phyloP scores from a whole-genome alignment of 1,140 invertebrate genomes.

The Sitophilus oryzae region DNA sequence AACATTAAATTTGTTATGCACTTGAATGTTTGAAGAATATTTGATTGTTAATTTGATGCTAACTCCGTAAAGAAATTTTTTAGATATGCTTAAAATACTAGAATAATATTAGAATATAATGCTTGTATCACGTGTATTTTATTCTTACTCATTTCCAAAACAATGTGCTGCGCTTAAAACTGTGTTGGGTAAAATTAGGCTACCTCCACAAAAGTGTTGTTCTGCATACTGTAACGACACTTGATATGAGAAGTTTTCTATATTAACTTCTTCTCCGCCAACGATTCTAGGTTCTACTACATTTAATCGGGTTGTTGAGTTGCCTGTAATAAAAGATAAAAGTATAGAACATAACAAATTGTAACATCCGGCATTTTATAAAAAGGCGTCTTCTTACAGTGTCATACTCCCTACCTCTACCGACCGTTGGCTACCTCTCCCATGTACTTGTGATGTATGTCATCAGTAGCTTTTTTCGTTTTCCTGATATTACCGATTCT shows the following conservation, averaged over 20 bases:
- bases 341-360: too few species aligned
- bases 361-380: too few species aligned
- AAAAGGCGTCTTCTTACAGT: too few species aligned
- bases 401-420: too few species aligned
- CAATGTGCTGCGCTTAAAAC: constrained; percentile 56
- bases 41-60: too few species aligned
- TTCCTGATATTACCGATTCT: too few species aligned
- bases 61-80: neutral
- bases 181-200: constrained; percentile 49
- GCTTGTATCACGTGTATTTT: neutral
- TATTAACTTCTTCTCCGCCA: constrained; percentile 40
- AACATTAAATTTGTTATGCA: neutral
- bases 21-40: neutral
- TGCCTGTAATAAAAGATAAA: too few species aligned
- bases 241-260: constrained; percentile 41
- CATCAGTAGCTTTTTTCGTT: too few species aligned
- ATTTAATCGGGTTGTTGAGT: too few species aligned
- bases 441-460: too few species aligned
- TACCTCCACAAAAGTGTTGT: constrained; percentile 47
- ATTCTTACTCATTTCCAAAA: constrained; percentile 8
- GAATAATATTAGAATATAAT: neutral
- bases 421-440: too few species aligned
- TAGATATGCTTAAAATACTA: neutral
- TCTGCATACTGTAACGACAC: constrained; percentile 28
- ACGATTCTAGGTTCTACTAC: too few species aligned